Evolutionary conservation across 2,888 invertebrate species (phyloP), one percentile per base, ranked within the genome.

Genomic region (Phortica magna): DNA sequence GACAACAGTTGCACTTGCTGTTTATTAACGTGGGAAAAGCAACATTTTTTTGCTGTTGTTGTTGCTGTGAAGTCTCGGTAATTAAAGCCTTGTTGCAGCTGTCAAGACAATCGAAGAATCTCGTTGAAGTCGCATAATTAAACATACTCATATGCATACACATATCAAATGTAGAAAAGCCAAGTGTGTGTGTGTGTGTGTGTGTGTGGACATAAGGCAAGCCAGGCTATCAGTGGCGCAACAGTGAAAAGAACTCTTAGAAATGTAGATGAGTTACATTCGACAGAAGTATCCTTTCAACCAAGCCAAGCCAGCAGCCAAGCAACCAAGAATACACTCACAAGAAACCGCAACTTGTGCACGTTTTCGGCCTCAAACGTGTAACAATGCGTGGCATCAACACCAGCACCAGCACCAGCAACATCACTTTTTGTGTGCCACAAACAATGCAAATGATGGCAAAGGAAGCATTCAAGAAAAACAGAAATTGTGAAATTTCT

Each of bases 281-380:
- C 48, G 48, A 48, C 48, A 48, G 31, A 64, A 64, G 64, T 14
- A 64, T 64, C 39, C 39, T 10, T 64, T 9, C 19, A 61, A 31
- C 31, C 31, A 31, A n/a, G n/a, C n/a, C n/a, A n/a, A n/a, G n/a
- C n/a, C n/a, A n/a, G n/a, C n/a, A 43, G 43, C 7, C 43, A 10
- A 6, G 2, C 48, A 12, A 2, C 14, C 14, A 12, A 14, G 5
- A 48, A 48, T 10, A 65, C 31, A 22, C 14, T 3, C 65, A 6
- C 41, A 14, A 75, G 65, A 82, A 89, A 88, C 85, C 87, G 79
- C 89, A 89, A 87, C 89, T 89, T 89, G 85, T 83, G 89, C 89
- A 89, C 89, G 89, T 87, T 89, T 84, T 81, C 78, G 61, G 77
- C 48, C 55, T 73, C 42, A 64, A n/a, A 42, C 22, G n/a, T 67